Percentiles rank a stretch among this genome's conserved stretches.
Evolutionary conservation across 2,797 vertebrate genomes (phyloP).

Genomic region (Falco biarmicus): DNA sequence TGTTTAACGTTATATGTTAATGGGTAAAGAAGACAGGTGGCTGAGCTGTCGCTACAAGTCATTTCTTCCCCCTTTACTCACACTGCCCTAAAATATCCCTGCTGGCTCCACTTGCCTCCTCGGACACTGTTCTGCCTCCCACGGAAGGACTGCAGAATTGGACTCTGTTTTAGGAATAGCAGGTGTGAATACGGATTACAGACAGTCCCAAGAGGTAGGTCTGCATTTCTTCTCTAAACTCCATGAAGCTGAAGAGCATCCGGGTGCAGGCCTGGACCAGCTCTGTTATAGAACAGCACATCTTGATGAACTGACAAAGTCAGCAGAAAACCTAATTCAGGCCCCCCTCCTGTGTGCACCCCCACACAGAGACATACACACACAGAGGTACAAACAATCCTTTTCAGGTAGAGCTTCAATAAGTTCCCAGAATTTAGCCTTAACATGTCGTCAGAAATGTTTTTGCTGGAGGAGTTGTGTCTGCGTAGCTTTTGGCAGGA

Average conservation of each 20-base stretch:
- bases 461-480: slow-evolving; percentile 19
- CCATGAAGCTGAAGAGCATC: background rate
- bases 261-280: background rate
- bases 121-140: background rate
- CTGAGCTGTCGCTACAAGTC: background rate
- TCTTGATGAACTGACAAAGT: background rate
- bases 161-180: background rate
- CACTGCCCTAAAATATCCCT: background rate
- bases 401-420: slow-evolving; percentile 9
- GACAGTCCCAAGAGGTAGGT: background rate
- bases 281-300: background rate
- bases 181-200: background rate
- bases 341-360: background rate
- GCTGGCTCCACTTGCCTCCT: background rate
- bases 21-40: background rate
- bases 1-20: background rate
- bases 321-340: slow-evolving; percentile 5
- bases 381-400: background rate
- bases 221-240: background rate
- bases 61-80: background rate
- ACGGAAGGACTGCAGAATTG: background rate
- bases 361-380: background rate
- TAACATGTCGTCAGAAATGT: slow-evolving; percentile 17
- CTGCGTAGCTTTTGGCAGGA: slow-evolving; percentile 18
- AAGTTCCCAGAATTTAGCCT: slow-evolving; percentile 15